These are phyloP conservation scores for Hyles lineata DNA, from an alignment of 2,888 invertebrate genomes.

Conservation along the genomic window DNA sequence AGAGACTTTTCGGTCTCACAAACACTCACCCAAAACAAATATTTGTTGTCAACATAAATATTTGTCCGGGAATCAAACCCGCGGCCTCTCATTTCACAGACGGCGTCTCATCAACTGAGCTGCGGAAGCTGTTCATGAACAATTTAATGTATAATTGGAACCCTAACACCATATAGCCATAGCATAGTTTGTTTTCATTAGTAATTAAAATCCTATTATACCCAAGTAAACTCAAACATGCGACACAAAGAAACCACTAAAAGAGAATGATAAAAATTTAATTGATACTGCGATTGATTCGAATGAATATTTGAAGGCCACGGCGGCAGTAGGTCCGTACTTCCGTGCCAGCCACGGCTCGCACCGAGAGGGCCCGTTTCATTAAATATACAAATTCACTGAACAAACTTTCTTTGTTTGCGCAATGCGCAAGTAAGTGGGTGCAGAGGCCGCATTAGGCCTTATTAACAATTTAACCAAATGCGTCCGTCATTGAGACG, in stretches of 20 bases:
- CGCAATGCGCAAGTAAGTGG: slow-evolving; percentile 43
- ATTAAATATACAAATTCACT: slow-evolving; percentile 49
- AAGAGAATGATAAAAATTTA: slow-evolving; percentile 15
- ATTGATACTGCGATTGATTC: slow-evolving; percentile 45
- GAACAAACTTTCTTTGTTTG: slow-evolving; percentile 48
- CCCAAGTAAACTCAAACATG: neutral
- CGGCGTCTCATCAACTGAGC: too few relatives aligned
- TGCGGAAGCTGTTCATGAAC: too few relatives aligned
- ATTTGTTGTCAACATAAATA: too few relatives aligned
- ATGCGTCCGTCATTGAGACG: slow-evolving; percentile 14
- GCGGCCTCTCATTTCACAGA: too few relatives aligned
- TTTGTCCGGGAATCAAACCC: too few relatives aligned
- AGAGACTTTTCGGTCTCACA: too few relatives aligned
- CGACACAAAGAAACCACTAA: neutral
- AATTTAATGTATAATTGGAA: too few relatives aligned
- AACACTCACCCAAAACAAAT: too few relatives aligned
- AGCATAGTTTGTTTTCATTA: too few relatives aligned
- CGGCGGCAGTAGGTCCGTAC: slow-evolving; percentile 34
- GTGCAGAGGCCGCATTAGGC: slow-evolving; percentile 32
- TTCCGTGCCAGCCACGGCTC: slow-evolving; percentile 41
- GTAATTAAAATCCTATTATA: neutral
- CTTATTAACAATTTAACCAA: slow-evolving; percentile 23
- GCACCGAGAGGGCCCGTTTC: slow-evolving; percentile 35
- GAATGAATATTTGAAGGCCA: slow-evolving; percentile 49
- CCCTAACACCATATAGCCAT: too few relatives aligned